Evolutionary conservation across 2,888 invertebrate species (phyloP).

Genomic region (Brenthis hecate): DNA sequence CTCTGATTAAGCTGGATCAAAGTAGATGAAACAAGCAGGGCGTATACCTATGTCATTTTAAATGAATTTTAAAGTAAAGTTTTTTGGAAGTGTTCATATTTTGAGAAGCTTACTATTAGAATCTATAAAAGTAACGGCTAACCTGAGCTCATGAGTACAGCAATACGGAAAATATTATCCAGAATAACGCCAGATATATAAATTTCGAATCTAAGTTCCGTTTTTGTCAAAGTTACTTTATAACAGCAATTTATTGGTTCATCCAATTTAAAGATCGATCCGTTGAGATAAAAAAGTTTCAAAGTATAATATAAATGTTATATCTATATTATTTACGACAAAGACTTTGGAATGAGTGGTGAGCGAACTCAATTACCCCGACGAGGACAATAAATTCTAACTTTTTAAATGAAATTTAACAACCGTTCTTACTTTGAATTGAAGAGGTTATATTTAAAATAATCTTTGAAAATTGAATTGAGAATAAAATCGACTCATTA

Average conservation of each 20-base stretch:
- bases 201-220: too few relatives aligned
- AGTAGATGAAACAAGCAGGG: not conserved
- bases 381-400: slow-evolving; percentile 68
- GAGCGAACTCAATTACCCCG: slow-evolving; percentile 68
- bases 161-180: too few relatives aligned
- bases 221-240: too few relatives aligned
- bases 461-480: too few relatives aligned
- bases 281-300: not conserved
- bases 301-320: not conserved
- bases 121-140: too few relatives aligned
- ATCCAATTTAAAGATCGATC: not conserved
- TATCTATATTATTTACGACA: slow-evolving; percentile 3
- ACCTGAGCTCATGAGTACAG: too few relatives aligned
- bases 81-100: too few relatives aligned
- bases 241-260: not conserved
- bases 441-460: not conserved
- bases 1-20: slow-evolving; percentile 8
- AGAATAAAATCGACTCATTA: too few relatives aligned
- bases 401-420: not conserved
- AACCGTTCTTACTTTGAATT: not conserved
- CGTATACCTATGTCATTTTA: not conserved
- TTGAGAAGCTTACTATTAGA: too few relatives aligned
- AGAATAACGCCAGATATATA: too few relatives aligned
- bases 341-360: slow-evolving; percentile 31
- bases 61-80: not conserved